Base-by-base conservation (phyloP, 2,888 invertebrate species). In the Yponomeuta sedellus region DNA sequence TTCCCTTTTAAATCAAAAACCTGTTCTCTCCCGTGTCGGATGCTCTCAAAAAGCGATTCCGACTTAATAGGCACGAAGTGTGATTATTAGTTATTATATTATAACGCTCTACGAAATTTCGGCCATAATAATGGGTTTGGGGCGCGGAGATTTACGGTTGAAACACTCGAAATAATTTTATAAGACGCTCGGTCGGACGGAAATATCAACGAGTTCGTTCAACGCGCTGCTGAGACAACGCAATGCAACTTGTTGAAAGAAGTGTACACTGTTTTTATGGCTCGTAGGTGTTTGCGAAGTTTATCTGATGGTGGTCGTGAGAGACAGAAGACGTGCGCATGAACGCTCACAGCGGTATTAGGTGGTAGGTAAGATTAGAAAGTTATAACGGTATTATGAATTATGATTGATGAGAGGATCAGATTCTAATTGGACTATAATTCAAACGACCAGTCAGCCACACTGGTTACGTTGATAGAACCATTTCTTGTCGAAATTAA, bases 21-120 rank as follows among this genome's bases (percentile, higher is more conserved):
- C 86, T 75, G 88, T 88, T 88, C 75, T 79, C 79, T 79, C 76
- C 78, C 78, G 79, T 80, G 81, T 81, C 80, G 81, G 82, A 74
- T 80, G 77, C 75, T 80, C 76, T 82, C 79, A 84, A 78, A 85
- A 85, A 83, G 79, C 80, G 79, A 83, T 84, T 80, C 82, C 80
- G 80, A 79, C 80, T 84, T 85, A 85, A 86, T 85, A 85, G 84
- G 82, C 77, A 77, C 79, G 78, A 81, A 83, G 84, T 84, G 84
- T 83, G 82, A 87, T 87, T 86, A 85, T 85, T 82, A 81, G 80
- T 83, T 72, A 81, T 79, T 79, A 80, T 77, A 77, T 34, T 34
- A 34, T 78, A 77, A 80, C 75, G 74, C 73, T 73, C 75, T 72
- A 75, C 78, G 73, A 79, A 79, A 77, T 74, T 77, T 74, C 44